phyloP scores from a whole-genome alignment of 2,113 vertebrate species.

The Pituophis catenifer region DNA sequence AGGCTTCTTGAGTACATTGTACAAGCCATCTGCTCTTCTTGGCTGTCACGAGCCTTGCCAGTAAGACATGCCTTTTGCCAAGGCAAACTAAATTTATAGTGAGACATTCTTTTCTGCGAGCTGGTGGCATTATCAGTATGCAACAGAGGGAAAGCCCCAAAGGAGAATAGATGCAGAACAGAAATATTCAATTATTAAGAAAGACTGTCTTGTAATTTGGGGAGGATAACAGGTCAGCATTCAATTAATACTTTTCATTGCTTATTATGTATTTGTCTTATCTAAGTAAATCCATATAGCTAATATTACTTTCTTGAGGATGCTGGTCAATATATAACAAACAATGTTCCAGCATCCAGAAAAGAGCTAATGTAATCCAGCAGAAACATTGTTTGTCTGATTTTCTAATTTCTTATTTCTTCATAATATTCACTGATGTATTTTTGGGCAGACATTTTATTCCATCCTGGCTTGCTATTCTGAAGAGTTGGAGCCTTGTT shows the following conservation, averaged over 20 bases:
- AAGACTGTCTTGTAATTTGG: constrained; percentile 16
- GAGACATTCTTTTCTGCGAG: not conserved
- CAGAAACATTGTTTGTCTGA: not conserved
- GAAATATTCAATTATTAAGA: constrained; percentile 25
- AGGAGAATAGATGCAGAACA: constrained; percentile 20
- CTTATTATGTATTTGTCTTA: constrained; percentile 25
- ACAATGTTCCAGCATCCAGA: not conserved
- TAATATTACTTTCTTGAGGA: constrained; percentile 7
- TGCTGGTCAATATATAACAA: not conserved
- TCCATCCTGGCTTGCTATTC: not conserved
- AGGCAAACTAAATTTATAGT: not conserved
- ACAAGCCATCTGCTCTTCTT: not conserved
- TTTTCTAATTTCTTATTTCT: not conserved
- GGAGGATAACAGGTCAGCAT: constrained; percentile 1
- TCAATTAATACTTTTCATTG: constrained; percentile 13
- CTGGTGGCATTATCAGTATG: not conserved
- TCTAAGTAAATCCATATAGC: constrained; percentile 14
- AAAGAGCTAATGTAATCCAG: not conserved
- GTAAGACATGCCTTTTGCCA: not conserved
- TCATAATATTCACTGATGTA: not conserved
- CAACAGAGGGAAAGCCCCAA: not conserved
- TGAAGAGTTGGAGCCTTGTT: not conserved
- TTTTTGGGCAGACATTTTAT: not conserved
- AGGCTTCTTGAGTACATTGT: not conserved
- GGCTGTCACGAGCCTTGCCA: not conserved